Evolutionary conservation across 2,888 invertebrate species (phyloP).

Genomic region (Hypolimnas misippus): DNA sequence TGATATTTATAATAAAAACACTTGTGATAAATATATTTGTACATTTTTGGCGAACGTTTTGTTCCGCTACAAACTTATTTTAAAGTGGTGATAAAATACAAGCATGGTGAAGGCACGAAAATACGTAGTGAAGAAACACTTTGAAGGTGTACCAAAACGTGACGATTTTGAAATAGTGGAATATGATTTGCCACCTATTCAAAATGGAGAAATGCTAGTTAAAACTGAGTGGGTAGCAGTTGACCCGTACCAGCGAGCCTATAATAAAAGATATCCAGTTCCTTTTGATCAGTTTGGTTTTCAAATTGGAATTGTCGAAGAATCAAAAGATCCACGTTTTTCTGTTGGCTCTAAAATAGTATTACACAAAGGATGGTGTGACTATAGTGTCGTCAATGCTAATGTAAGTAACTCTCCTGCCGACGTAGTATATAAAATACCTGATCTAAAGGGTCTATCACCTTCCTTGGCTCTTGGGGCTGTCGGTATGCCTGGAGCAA

Average conservation of each 20-base stretch:
- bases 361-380: constrained; percentile 87
- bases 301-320: constrained; percentile 73
- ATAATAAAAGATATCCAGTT: constrained; percentile 42
- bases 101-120: constrained; percentile 74
- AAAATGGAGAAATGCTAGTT: constrained; percentile 79
- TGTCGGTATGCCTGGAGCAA: constrained; percentile 88
- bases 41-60: constrained; percentile 9
- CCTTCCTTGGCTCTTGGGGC: constrained; percentile 84
- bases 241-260: constrained; percentile 56
- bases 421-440: constrained; percentile 64
- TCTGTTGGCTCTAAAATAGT: constrained; percentile 85
- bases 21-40: constrained; percentile 11
- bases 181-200: constrained; percentile 82
- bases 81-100: neutral
- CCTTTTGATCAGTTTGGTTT: constrained; percentile 59
- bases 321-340: constrained; percentile 84
- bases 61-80: neutral
- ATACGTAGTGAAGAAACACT: constrained; percentile 81
- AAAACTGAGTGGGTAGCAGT: constrained; percentile 60
- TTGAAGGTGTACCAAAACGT: constrained; percentile 83
- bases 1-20: constrained; percentile 11
- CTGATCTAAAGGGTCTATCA: constrained; percentile 79
- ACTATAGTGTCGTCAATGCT: constrained; percentile 65
- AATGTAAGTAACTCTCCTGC: constrained; percentile 23
- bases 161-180: constrained; percentile 85